Base-by-base conservation (phyloP, 2,888 invertebrate genomes). In the Parnassius apollo region DNA sequence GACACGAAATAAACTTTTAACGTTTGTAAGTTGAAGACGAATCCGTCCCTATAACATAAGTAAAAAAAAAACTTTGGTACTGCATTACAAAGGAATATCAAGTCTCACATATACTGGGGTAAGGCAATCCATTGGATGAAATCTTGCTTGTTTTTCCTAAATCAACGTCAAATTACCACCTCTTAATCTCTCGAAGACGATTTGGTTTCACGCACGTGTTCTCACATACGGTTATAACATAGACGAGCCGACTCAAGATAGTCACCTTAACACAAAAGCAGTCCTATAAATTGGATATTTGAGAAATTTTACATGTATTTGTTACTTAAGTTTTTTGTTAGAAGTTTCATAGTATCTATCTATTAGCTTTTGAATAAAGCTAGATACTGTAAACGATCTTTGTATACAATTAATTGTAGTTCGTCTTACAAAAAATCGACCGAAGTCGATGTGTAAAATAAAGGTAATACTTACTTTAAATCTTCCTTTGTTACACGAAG, bases 131-230 rank as follows among this genome's bases (percentile, higher is more conserved):
- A 69, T 66, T 70, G 80, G 80, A 85, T 87, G 86, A 88, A 83
- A 87, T 85, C 78, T 70, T 70, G 68, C 74, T 74, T 72, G 76
- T 78, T 83, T 82, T 83, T 81, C 82, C 82, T 91, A 90, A 88
- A 90, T 91, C 91, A 91, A 90, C 75, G 91, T 91, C 91, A 90
- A 89, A 91, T 90, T 90, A 90, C 88, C 88, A 89, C 86, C 85
- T 88, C 86, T 85, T 90, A 90, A 91, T 88, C 90, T 88, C 85
- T 85, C 85, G 87, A 82, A 76, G 81, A 78, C 82, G 86, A 87
- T 90, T 86, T 75, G 83, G 87, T 91, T 91, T 85, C 90, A 86
- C 73, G 78, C 85, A 86, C 86, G 86, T 88, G 88, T 85, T 82
- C 81, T 72, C 78, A 72, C 71, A 75, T 71, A 65, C 66, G 66